A percentile compares a stretch with the other conserved stretches of the same genome.
These are phyloP conservation scores for Drosophila kambysellisi DNA, from an alignment of 2,888 invertebrate genomes.

Conservation along the genomic window DNA sequence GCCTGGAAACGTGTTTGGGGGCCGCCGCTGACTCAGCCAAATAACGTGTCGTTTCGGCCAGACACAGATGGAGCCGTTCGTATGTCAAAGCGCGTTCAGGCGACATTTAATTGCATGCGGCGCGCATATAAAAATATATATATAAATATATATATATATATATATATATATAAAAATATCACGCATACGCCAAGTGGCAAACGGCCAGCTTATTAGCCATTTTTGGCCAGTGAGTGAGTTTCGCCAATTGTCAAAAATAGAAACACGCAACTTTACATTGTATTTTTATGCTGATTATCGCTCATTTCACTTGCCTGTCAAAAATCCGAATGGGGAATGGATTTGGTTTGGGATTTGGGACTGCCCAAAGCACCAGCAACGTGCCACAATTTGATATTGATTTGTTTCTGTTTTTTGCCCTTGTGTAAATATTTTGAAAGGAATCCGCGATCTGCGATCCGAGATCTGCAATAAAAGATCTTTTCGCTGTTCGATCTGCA, in stretches of 20 bases:
- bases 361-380: background rate
- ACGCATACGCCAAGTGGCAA: conserved; percentile 64
- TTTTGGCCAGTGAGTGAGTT: conserved; percentile 8
- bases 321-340: conserved; percentile 8
- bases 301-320: conserved; percentile 37
- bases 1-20: conserved; percentile 74
- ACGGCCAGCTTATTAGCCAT: conserved; percentile 51
- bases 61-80: conserved; percentile 15
- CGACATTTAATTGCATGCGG: conserved; percentile 56
- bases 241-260: conserved; percentile 10
- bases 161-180: conserved; percentile 57
- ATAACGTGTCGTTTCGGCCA: conserved; percentile 17
- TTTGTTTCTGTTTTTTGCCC: conserved; percentile 36
- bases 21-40: conserved; percentile 62
- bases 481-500: background rate
- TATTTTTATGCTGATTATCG: conserved; percentile 26
- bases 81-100: conserved; percentile 44
- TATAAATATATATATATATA: conserved; percentile 35
- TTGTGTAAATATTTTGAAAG: conserved; percentile 74
- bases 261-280: conserved; percentile 23
- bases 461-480: background rate
- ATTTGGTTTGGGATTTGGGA: background rate
- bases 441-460: conserved; percentile 22
- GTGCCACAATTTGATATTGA: conserved; percentile 28
- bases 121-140: conserved; percentile 23